Percentiles rank a stretch among this genome's conserved stretches.
phyloP scores from a whole-genome alignment of 2,797 vertebrate species.

The Amazona finschi region DNA sequence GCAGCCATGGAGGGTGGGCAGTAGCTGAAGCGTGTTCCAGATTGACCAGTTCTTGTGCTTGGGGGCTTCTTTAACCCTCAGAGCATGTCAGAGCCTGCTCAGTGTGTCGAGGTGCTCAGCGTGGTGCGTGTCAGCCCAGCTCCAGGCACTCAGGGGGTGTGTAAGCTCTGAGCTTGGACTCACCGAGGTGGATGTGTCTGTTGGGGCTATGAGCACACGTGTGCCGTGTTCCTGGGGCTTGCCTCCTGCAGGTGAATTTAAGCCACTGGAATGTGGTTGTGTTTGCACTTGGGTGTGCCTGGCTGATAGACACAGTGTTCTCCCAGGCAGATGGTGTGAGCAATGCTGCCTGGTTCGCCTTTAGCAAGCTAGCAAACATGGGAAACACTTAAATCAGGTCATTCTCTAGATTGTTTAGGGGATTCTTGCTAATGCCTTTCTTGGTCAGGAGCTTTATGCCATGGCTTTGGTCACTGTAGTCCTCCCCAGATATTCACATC shows the following conservation, averaged over 20 bases:
- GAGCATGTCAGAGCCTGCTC: not conserved
- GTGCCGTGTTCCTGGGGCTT: not conserved
- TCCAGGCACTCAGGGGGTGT: rapidly evolving
- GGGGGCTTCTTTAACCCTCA: not conserved
- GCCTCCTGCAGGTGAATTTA: not conserved
- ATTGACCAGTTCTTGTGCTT: not conserved
- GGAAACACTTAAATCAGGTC: not conserved
- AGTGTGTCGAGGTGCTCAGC: not conserved
- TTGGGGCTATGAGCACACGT: not conserved
- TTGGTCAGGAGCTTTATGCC: not conserved
- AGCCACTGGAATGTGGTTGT: constrained; percentile 24
- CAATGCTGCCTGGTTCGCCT: not conserved
- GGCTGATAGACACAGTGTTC: not conserved
- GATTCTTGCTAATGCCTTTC: not conserved
- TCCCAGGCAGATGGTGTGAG: not conserved
- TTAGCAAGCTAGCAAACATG: not conserved
- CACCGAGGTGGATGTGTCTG: rapidly evolving
- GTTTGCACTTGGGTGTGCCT: not conserved
- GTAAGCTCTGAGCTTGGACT: not conserved
- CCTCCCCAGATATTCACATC: not conserved
- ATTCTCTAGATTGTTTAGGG: not conserved
- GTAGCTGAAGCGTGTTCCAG: not conserved
- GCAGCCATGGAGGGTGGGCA: not conserved
- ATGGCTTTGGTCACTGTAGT: not conserved
- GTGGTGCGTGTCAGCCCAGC: not conserved